Conservation (phyloP, 2,113 vertebrate genomes). For the Crotalus horridus region DNA sequence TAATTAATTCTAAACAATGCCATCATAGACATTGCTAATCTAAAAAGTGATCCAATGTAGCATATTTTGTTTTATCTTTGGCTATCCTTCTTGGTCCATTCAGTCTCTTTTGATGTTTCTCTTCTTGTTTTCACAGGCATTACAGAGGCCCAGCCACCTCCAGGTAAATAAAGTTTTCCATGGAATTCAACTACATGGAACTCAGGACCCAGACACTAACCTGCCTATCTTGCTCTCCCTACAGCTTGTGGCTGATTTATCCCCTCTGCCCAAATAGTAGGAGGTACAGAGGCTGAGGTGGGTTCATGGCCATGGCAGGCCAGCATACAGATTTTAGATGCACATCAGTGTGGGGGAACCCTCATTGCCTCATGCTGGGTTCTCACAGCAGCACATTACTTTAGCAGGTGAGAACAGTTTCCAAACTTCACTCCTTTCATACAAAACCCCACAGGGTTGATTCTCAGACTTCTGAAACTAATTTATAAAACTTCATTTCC, state of each 20-base stretch:
- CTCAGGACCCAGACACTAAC: not conserved
- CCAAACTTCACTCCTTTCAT: not conserved
- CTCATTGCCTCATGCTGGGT: slow-evolving; percentile 71
- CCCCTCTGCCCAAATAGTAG: slow-evolving; percentile 57
- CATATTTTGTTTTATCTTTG: not conserved
- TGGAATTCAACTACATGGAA: not conserved
- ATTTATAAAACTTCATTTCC: not conserved
- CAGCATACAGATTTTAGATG: slow-evolving; percentile 53
- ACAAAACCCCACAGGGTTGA: not conserved
- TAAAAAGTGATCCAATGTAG: not conserved
- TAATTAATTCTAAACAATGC: not conserved
- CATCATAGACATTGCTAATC: not conserved
- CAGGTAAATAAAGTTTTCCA: not conserved
- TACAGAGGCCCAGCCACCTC: not conserved
- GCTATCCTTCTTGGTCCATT: not conserved
- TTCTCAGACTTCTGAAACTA: not conserved
- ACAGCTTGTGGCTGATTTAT: slow-evolving; percentile 59
- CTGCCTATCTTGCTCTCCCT: not conserved
- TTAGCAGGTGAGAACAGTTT: slow-evolving; percentile 27
- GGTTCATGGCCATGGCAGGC: slow-evolving; percentile 76
- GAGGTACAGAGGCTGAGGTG: slow-evolving; percentile 45
- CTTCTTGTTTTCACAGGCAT: not conserved
- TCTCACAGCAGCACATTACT: slow-evolving; percentile 70
- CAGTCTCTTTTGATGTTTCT: not conserved
- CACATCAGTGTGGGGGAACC: slow-evolving; percentile 67